A percentile compares a stretch with the other conserved stretches of the same genome.
These are phyloP conservation scores for Danaus plexippus DNA, from an alignment of 1,140 invertebrate genomes.

Conservation along the genomic window DNA sequence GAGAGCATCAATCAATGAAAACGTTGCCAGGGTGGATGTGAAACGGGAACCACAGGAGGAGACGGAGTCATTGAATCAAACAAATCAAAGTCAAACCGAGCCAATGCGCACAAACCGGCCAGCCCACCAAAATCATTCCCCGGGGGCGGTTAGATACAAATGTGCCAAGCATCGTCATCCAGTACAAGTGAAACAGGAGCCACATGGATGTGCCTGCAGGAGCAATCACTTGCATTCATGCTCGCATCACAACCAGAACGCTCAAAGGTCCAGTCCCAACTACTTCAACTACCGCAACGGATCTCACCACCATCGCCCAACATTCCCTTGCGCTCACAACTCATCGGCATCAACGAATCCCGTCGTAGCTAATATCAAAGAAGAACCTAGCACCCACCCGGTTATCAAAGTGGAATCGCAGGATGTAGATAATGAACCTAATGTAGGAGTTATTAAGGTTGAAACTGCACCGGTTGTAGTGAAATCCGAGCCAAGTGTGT, in stretches of 20 bases:
- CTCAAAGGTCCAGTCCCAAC: constrained; percentile 24
- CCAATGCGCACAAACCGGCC: constrained; percentile 2
- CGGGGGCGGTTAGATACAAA: neutral
- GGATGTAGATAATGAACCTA: constrained; percentile 12
- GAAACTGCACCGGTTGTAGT: constrained; percentile 20
- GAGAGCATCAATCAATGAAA: constrained; percentile 12
- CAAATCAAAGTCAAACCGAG: constrained; percentile 7
- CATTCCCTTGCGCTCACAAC: constrained; percentile 16
- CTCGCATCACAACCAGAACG: constrained; percentile 14
- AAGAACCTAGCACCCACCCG: constrained; percentile 34
- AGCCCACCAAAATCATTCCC: neutral
- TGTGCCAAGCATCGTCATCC: constrained; percentile 1
- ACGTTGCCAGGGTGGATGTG: constrained; percentile 29
- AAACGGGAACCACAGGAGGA: constrained; percentile 45
- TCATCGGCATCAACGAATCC: constrained; percentile 17
- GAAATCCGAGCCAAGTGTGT: constrained; percentile 12
- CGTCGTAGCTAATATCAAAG: constrained; percentile 36
- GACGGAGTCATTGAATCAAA: constrained; percentile 15
- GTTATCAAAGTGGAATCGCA: constrained; percentile 35
- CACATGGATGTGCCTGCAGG: constrained; percentile 24
- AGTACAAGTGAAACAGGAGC: constrained; percentile 32
- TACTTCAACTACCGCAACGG: constrained; percentile 29
- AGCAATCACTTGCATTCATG: constrained; percentile 23
- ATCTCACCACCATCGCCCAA: constrained; percentile 31
- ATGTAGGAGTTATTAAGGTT: constrained; percentile 11